phyloP scores from a whole-genome alignment of 2,888 invertebrate species.

The Resseliella maxima region DNA sequence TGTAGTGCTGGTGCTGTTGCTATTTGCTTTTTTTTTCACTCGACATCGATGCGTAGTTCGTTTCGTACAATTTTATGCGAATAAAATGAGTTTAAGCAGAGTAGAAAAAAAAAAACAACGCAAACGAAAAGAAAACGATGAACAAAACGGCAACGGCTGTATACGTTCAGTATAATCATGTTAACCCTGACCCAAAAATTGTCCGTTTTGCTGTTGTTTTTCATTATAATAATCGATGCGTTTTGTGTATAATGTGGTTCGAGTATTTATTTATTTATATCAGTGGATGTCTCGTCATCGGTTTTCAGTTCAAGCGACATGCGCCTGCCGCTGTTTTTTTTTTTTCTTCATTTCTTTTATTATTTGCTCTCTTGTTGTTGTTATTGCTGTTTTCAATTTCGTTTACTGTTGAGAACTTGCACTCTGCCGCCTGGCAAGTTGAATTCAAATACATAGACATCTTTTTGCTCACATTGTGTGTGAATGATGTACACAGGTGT shows the following conservation, averaged over 20 bases:
- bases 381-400: not conserved
- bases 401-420: conserved; percentile 15
- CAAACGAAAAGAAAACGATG: conserved; percentile 27
- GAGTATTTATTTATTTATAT: conserved; percentile 53
- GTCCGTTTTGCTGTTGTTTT: conserved; percentile 55
- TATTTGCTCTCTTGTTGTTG: not conserved
- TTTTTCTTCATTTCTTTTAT: not conserved
- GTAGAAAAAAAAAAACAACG: not conserved
- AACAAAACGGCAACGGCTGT: conserved; percentile 54
- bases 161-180: conserved; percentile 61
- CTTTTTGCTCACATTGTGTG: not conserved
- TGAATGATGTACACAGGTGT: conserved; percentile 46
- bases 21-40: not conserved
- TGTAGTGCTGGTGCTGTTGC: not conserved
- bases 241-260: conserved; percentile 54
- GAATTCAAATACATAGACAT: conserved; percentile 23
- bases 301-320: conserved; percentile 41
- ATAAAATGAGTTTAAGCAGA: conserved; percentile 51
- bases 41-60: not conserved
- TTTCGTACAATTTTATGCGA: conserved; percentile 23
- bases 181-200: conserved; percentile 67
- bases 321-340: not conserved
- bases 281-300: conserved; percentile 55
- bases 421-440: not conserved
- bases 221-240: conserved; percentile 55